A percentile compares a stretch with the other conserved stretches of the same genome.
These are phyloP conservation scores for Coptotermes formosanus DNA, from an alignment of 1,140 invertebrate genomes.

Conservation along the genomic window DNA sequence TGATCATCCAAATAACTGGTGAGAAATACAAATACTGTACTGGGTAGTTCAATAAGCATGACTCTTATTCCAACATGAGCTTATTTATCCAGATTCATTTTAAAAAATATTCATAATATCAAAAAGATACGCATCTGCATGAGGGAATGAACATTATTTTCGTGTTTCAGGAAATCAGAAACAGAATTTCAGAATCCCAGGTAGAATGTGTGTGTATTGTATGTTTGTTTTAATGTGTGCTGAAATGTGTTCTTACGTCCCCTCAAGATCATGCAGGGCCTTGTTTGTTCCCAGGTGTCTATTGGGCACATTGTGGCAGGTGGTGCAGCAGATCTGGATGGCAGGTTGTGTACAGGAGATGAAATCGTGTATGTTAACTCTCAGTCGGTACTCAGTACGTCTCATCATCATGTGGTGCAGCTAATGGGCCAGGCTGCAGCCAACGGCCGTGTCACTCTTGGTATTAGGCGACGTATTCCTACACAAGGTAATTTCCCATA, in stretches of 20 bases:
- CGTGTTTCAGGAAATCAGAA: no score
- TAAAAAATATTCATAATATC: no score
- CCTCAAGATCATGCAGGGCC: background rate
- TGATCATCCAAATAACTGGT: no score
- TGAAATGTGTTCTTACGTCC: background rate
- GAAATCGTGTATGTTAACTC: slow-evolving; percentile 87
- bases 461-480: slow-evolving; percentile 61
- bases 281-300: slow-evolving; percentile 62
- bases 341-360: slow-evolving; percentile 81
- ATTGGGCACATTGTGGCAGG: slow-evolving; percentile 94
- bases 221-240: no score
- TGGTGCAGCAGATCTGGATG: slow-evolving; percentile 87
- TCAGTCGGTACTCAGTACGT: slow-evolving; percentile 77
- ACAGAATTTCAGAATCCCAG: no score
- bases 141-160: no score
- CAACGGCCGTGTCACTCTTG: slow-evolving; percentile 74
- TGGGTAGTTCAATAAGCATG: no score
- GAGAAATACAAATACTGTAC: no score
- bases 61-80: no score
- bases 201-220: no score
- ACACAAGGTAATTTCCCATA: slow-evolving; percentile 38
- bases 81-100: no score
- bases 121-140: no score
- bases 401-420: slow-evolving; percentile 87
- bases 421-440: slow-evolving; percentile 80